phyloP scores from a whole-genome alignment of 2,888 invertebrate species.

The Leucophora obtusa region DNA sequence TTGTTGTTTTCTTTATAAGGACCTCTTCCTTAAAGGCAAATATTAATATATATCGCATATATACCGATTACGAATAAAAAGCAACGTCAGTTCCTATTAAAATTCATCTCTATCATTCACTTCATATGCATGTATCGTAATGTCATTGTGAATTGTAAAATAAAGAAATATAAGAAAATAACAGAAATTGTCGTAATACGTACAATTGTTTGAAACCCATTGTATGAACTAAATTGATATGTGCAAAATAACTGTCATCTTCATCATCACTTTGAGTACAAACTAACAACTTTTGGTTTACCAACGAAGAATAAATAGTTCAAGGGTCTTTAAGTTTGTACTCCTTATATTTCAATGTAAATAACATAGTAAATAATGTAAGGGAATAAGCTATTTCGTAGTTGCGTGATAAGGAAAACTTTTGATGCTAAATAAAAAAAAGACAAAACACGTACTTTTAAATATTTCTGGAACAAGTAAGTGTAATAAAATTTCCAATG shows the following conservation, averaged over 20 bases:
- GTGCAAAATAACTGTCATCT: slow-evolving; percentile 5
- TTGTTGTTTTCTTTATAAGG: too few species aligned
- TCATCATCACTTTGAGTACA: not conserved
- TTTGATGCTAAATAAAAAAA: too few species aligned
- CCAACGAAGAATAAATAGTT: not conserved
- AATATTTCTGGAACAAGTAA: too few species aligned
- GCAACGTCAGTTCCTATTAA: slow-evolving; percentile 8
- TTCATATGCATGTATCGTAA: slow-evolving; percentile 6
- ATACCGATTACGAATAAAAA: too few species aligned
- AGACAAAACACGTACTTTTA: too few species aligned
- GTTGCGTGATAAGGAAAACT: too few species aligned
- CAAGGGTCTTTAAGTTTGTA: not conserved
- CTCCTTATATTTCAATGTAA: not conserved
- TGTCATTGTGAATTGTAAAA: slow-evolving; percentile 22
- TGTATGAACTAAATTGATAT: not conserved
- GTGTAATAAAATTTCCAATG: too few species aligned
- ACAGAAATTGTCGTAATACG: not conserved
- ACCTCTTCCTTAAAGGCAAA: too few species aligned
- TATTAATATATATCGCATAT: too few species aligned
- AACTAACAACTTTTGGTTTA: not conserved
- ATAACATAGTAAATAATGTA: not conserved
- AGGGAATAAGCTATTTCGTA: not conserved
- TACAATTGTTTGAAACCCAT: slow-evolving; percentile 2
- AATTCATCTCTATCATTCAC: slow-evolving; percentile 17
- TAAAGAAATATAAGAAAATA: not conserved